Conservation (phyloP, 2,888 invertebrate genomes). For the Ecliptopera silaceata region DNA sequence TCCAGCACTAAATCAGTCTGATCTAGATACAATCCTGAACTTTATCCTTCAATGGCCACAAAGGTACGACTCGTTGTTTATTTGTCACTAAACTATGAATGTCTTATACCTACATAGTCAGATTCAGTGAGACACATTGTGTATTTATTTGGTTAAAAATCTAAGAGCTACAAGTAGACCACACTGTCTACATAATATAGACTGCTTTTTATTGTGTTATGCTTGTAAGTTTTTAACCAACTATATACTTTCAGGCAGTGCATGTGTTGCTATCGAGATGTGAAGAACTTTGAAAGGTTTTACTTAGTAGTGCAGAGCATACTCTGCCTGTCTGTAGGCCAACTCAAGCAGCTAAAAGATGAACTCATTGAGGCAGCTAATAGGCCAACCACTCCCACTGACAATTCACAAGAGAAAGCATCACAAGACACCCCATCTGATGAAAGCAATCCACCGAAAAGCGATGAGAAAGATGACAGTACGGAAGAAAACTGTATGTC, state of each 20-base stretch:
- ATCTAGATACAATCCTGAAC: slow-evolving; percentile 91
- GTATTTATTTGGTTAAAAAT: too few relatives aligned
- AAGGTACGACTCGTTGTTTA: slow-evolving; percentile 81
- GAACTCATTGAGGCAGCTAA: slow-evolving; percentile 75
- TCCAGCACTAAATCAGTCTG: slow-evolving; percentile 88
- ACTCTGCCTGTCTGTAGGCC: slow-evolving; percentile 91
- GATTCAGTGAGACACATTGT: neutral
- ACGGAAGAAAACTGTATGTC: slow-evolving; percentile 44
- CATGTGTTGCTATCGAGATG: slow-evolving; percentile 96
- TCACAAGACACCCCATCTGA: slow-evolving; percentile 51
- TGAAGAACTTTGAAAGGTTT: slow-evolving; percentile 95
- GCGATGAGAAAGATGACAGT: slow-evolving; percentile 48
- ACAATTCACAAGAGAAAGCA: slow-evolving; percentile 55
- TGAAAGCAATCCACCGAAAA: slow-evolving; percentile 39
- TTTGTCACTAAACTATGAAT: neutral
- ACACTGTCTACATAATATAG: too few relatives aligned
- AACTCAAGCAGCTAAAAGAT: slow-evolving; percentile 88
- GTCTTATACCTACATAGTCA: neutral
- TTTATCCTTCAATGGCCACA: slow-evolving; percentile 96
- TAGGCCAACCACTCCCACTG: slow-evolving; percentile 47
- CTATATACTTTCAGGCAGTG: slow-evolving; percentile 87
- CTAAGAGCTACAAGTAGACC: too few relatives aligned
- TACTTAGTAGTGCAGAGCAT: slow-evolving; percentile 94
- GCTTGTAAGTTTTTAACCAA: neutral
- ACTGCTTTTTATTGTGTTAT: too few relatives aligned